Evolutionary conservation across 2,797 vertebrate species (phyloP).

Genomic region (Periparus ater): DNA sequence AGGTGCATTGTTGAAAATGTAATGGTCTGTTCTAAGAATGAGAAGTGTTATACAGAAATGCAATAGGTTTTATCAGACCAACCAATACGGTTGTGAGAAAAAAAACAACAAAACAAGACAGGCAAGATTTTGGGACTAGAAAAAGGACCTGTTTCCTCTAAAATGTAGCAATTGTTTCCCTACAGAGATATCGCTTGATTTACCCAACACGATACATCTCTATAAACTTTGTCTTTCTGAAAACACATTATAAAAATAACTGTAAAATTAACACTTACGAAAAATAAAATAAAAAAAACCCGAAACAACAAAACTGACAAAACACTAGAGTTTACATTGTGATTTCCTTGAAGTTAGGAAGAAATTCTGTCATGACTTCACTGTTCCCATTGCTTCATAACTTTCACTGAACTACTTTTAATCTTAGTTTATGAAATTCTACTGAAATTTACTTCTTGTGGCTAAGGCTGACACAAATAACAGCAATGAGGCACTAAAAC

Average conservation of each 20-base stretch:
- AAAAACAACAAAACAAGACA: too few relatives aligned
- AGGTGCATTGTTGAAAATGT: background rate
- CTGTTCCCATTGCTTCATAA: background rate
- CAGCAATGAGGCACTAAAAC: constrained; percentile 67
- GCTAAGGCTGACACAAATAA: constrained; percentile 66
- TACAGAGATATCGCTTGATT: background rate
- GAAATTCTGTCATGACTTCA: background rate
- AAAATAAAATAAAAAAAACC: background rate
- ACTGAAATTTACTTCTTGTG: constrained; percentile 57
- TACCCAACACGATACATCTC: background rate
- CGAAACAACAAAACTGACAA: background rate
- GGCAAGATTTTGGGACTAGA: background rate
- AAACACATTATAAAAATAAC: background rate
- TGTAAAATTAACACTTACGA: background rate
- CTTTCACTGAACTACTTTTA: constrained; percentile 35
- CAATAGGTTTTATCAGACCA: background rate
- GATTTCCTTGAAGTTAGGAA: background rate
- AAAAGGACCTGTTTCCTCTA: background rate
- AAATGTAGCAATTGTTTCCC: background rate
- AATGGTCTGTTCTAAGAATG: background rate
- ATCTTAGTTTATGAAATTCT: constrained; percentile 49
- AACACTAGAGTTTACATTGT: background rate
- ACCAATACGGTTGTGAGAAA: accelerated
- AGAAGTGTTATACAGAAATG: background rate
- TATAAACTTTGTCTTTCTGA: background rate